A percentile compares a stretch with the other conserved stretches of the same genome.
These are phyloP conservation scores for Gibbula magus DNA, from an alignment of 2,888 invertebrate genomes.

Conservation along the genomic window DNA sequence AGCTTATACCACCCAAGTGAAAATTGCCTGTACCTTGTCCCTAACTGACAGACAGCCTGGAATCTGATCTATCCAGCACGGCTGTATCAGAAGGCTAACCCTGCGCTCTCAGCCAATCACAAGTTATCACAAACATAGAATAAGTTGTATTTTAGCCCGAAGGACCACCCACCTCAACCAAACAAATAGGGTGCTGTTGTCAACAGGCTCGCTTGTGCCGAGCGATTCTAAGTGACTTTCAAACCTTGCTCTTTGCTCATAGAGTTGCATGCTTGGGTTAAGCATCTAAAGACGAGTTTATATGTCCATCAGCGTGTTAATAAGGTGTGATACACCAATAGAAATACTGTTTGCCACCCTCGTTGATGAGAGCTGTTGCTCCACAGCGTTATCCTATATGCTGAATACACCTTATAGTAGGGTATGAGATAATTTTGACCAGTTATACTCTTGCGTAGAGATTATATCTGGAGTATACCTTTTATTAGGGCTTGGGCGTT, in stretches of 20 bases:
- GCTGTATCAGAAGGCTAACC: constrained; percentile 19
- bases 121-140: constrained; percentile 29
- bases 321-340: not conserved
- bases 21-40: constrained; percentile 29
- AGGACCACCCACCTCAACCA: constrained; percentile 29
- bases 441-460: no score
- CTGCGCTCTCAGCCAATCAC: constrained; percentile 26
- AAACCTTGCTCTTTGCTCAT: not conserved
- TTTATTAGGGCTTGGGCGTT: no score
- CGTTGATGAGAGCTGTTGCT: not conserved
- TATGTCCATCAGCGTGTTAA: not conserved
- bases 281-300: not conserved
- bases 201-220: constrained; percentile 6
- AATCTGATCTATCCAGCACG: constrained; percentile 22
- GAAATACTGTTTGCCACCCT: not conserved
- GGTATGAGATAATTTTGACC: no score
- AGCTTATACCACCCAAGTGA: constrained; percentile 29
- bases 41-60: constrained; percentile 12
- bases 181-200: constrained; percentile 27
- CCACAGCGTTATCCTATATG: no score
- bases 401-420: no score
- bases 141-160: constrained; percentile 30
- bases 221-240: constrained; percentile 8
- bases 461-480: no score
- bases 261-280: not conserved